Evolutionary conservation across 2,797 vertebrate species (phyloP).

Genomic region (Pantherophis vulpinus): DNA sequence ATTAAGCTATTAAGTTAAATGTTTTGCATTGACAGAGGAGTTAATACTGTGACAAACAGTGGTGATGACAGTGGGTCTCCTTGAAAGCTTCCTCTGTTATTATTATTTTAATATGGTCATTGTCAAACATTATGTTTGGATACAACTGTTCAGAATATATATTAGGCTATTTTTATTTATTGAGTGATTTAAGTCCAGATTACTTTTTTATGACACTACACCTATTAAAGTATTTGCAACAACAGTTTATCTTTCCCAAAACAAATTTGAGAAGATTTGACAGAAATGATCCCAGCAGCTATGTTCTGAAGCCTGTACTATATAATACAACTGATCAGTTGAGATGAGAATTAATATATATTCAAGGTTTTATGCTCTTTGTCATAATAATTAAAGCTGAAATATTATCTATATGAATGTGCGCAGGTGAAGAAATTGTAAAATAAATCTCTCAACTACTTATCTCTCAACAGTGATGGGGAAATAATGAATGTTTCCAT

Average conservation of each 20-base stretch:
- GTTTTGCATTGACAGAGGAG: background rate
- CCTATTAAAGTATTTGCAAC: background rate
- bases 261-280: background rate
- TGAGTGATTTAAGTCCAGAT: background rate
- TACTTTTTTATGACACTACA: background rate
- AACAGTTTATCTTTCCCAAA: background rate
- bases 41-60: background rate
- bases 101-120: background rate
- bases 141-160: background rate
- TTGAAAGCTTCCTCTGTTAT: background rate
- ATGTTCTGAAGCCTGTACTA: background rate
- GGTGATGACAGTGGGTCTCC: background rate
- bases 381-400: background rate
- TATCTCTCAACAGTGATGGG: fast-evolving
- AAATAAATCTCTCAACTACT: background rate
- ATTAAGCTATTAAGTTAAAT: no score
- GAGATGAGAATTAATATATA: background rate
- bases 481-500: background rate
- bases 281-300: background rate
- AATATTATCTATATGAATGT: background rate
- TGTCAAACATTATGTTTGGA: background rate
- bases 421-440: background rate
- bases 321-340: background rate
- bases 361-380: background rate
- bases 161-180: background rate